These are phyloP conservation scores for Proctacanthus coquilletti DNA, from an alignment of 1,140 invertebrate genomes.

Conservation along the genomic window DNA sequence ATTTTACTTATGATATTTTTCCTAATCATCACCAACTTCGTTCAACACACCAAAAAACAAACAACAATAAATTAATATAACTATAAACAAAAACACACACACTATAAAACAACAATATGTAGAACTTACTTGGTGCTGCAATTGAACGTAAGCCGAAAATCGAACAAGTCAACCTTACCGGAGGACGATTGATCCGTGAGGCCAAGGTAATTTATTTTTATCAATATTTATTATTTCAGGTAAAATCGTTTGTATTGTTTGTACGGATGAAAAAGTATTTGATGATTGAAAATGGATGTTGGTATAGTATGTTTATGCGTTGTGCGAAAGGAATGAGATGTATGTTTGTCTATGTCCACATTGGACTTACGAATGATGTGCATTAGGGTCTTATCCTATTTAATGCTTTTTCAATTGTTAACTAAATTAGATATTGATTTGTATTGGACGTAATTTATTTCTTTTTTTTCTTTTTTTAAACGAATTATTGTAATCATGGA, in stretches of 20 bases:
- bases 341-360: neutral
- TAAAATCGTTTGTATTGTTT: too few relatives aligned
- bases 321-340: too few relatives aligned
- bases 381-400: too few relatives aligned
- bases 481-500: too few relatives aligned
- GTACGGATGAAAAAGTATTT: too few relatives aligned
- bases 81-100: slow-evolving; percentile 12
- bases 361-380: neutral
- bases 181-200: slow-evolving; percentile 89
- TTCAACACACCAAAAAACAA: slow-evolving; percentile 10
- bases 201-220: slow-evolving; percentile 69
- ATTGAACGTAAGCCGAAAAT: slow-evolving; percentile 82
- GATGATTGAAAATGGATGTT: too few relatives aligned
- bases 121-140: slow-evolving; percentile 81
- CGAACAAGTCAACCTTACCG: slow-evolving; percentile 87
- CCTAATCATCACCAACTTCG: neutral
- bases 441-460: too few relatives aligned
- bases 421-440: too few relatives aligned
- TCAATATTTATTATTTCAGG: too few relatives aligned
- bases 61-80: slow-evolving; percentile 13
- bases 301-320: too few relatives aligned
- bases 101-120: slow-evolving; percentile 22
- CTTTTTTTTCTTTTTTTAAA: too few relatives aligned
- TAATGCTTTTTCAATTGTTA: too few relatives aligned
- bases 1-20: neutral